phyloP scores from a whole-genome alignment of 2,888 invertebrate species.

The Lithophane semibrunnea region DNA sequence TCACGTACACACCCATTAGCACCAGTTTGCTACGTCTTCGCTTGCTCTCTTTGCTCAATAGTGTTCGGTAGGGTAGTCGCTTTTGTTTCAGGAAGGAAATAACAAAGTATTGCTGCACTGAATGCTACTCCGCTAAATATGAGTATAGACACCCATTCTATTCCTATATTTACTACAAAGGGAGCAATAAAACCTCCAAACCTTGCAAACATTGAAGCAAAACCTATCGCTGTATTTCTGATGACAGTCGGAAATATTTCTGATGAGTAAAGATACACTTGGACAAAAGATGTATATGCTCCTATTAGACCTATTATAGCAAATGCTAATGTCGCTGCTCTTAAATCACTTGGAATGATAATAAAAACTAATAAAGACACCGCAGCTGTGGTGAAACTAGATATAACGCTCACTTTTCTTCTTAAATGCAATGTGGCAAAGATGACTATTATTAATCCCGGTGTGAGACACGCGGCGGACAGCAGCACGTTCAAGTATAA shows the following conservation, averaged over 20 bases:
- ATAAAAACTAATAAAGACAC: conserved; percentile 80
- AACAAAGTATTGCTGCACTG: conserved; percentile 79
- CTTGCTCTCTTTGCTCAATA: conserved; percentile 79
- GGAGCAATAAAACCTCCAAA: conserved; percentile 93
- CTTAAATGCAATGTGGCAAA: conserved; percentile 78
- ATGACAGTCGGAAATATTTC: conserved; percentile 95
- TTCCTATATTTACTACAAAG: conserved; percentile 91
- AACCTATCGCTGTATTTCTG: conserved; percentile 94
- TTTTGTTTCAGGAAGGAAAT: conserved; percentile 85
- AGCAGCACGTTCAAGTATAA: conserved; percentile 95
- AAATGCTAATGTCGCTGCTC: conserved; percentile 91
- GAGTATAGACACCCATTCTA: conserved; percentile 82
- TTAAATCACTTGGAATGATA: conserved; percentile 76
- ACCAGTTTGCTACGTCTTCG: conserved; percentile 27
- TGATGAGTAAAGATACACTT: conserved; percentile 93
- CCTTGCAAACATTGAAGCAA: conserved; percentile 92
- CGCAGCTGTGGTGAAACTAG: conserved; percentile 78
- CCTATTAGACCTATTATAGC: conserved; percentile 94
- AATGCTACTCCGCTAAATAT: conserved; percentile 82
- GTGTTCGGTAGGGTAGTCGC: conserved; percentile 82
- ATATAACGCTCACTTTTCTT: conserved; percentile 78
- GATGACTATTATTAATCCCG: conserved; percentile 79
- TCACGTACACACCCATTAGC: background rate
- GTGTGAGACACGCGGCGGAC: conserved; percentile 87
- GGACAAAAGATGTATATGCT: conserved; percentile 92